These are phyloP conservation scores for Malacosoma neustria DNA, from an alignment of 2,888 invertebrate species.

Conservation along the genomic window DNA sequence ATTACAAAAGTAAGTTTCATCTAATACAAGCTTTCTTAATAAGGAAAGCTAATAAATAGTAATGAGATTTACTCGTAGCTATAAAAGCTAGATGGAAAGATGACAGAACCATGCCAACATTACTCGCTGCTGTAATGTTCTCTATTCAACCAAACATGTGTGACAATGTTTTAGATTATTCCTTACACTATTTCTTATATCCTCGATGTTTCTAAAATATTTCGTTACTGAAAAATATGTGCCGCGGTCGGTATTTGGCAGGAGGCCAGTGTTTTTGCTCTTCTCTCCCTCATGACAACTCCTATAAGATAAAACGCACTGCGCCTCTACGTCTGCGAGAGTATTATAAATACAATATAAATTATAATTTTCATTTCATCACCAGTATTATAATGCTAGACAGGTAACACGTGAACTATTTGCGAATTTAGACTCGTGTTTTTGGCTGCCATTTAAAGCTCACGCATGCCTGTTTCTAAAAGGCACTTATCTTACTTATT, in stretches of 20 bases:
- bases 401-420: not conserved
- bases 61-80: too few species aligned
- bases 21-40: too few species aligned
- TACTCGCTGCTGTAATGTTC: not conserved
- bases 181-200: slow-evolving; percentile 19
- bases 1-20: too few species aligned
- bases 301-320: slow-evolving; percentile 45
- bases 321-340: slow-evolving; percentile 27
- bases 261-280: slow-evolving; percentile 58
- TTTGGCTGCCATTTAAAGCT: slow-evolving; percentile 22
- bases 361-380: slow-evolving; percentile 5
- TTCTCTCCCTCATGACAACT: slow-evolving; percentile 59
- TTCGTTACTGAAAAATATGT: slow-evolving; percentile 55
- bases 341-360: slow-evolving; percentile 19
- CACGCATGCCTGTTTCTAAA: slow-evolving; percentile 25
- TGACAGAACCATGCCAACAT: not conserved
- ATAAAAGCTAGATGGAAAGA: not conserved
- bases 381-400: slow-evolving; percentile 2
- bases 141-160: slow-evolving; percentile 12
- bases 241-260: slow-evolving; percentile 60
- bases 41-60: too few species aligned
- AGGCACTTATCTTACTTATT: too few species aligned
- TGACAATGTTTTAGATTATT: slow-evolving; percentile 13
- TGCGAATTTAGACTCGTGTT: slow-evolving; percentile 1
- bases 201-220: slow-evolving; percentile 55